Evolutionary conservation across 2,888 invertebrate species (phyloP), one percentile per base, ranked within the genome.

Genomic region (Ochropleura leucogaster): DNA sequence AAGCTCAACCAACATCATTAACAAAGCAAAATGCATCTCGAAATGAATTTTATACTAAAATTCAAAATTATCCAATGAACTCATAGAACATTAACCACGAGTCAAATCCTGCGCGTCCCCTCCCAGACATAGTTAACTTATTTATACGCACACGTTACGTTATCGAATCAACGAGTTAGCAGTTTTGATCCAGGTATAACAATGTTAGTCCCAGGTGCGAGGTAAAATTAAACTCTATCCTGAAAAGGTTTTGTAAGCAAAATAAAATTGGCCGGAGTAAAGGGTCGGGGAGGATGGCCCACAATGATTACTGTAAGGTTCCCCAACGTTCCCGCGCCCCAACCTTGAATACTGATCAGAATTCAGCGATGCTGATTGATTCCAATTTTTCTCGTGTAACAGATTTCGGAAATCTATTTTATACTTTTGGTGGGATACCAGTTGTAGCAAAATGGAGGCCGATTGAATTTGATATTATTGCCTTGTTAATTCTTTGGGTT

Each of bases 181-280:
- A 84, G 74, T 86, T 86, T 83, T 85, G 86, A 83, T 86, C 82
- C 86, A 77, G 75, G 79, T 74, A 68, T 84, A 83, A 88, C 85
- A 81, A 82, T 77, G 85, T 84, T 80, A 81, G 84, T 80, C 83
- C 74, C 89, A 90, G 88, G 88, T 90, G 88, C 76, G 76, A 80
- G 68, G 79, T 82, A 74, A 85, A 86, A 90, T 89, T 88, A 89
- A 87, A 89, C 80, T 80, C 74, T 82, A 57, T 79, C 76, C 84
- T 69, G 65, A 82, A 87, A 90, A 88, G 85, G 86, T 80, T 87
- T 76, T 68, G 87, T 85, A 85, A 85, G 87, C 87, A 81, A 80
- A 87, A 88, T 83, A 86, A 89, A 88, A 88, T 88, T 84, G 84
- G 72, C 72, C 57, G 68, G 75, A 74, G 68, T 68, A 78, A 83